Conservation (phyloP, 2,113 vertebrate species). For the Triplophysa siluroides region DNA sequence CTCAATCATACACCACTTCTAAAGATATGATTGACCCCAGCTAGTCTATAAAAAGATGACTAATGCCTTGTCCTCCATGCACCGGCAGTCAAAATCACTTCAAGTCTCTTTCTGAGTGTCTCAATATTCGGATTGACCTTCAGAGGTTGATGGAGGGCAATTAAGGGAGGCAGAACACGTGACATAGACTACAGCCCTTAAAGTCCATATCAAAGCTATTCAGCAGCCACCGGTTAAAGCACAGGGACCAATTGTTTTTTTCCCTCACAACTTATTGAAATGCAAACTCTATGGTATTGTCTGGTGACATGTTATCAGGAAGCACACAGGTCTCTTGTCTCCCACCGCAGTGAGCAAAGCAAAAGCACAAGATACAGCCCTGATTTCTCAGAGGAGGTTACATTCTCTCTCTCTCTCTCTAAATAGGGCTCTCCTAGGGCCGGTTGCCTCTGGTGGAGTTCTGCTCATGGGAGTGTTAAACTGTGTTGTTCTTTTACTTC, state of each 20-base stretch:
- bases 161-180: background rate
- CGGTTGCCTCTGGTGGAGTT: constrained; percentile 67
- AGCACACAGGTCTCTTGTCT: constrained; percentile 14
- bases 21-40: background rate
- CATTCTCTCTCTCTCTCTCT: constrained; percentile 53
- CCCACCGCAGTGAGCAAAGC: constrained; percentile 47
- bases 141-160: background rate
- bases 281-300: background rate
- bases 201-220: background rate
- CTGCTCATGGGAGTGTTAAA: constrained; percentile 5
- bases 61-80: background rate
- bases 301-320: background rate
- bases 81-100: background rate
- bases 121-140: background rate
- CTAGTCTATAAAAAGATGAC: background rate
- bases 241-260: too few species aligned
- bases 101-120: background rate
- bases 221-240: background rate
- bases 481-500: constrained; percentile 36
- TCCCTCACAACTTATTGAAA: background rate
- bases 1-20: background rate
- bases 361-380: constrained; percentile 38
- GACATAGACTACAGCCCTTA: background rate
- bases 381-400: constrained; percentile 58
- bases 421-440: constrained; percentile 67